Conservation (phyloP, 2,797 vertebrate genomes). For the Xiphorhynchus erythropygius region DNA sequence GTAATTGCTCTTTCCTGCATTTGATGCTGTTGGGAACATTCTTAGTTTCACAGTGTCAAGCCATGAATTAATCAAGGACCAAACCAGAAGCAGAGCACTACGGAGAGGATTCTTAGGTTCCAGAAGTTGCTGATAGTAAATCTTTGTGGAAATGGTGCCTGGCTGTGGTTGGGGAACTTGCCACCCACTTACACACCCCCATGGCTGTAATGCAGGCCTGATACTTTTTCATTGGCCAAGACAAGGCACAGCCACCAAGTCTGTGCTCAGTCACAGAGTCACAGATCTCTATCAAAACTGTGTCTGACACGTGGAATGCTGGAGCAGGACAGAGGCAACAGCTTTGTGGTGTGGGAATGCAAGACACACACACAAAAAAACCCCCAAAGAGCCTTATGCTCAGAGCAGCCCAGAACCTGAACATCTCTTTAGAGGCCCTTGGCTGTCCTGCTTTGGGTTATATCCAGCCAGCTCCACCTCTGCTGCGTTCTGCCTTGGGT, state of each 20-base stretch:
- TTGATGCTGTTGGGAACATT: neutral
- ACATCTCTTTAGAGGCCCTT: neutral
- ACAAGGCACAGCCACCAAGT: neutral
- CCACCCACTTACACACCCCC: neutral
- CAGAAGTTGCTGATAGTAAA: neutral
- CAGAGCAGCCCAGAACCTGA: neutral
- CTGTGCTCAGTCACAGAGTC: neutral
- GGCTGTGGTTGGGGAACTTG: neutral
- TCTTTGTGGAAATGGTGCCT: neutral
- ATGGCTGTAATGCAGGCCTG: neutral
- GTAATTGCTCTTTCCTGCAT: neutral
- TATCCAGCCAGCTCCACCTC: neutral
- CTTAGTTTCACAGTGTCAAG: neutral
- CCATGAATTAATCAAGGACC: neutral
- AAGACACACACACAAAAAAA: neutral
- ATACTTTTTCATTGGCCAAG: neutral
- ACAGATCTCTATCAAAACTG: neutral
- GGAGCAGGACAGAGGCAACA: neutral
- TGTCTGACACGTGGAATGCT: neutral
- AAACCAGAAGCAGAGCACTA: neutral
- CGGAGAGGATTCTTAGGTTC: neutral
- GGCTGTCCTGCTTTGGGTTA: neutral
- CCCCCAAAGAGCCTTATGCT: neutral
- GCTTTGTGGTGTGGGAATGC: neutral
- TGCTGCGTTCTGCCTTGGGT: accelerated